Base-by-base conservation (phyloP, 2,888 invertebrate genomes). In the Noctua fimbriata region DNA sequence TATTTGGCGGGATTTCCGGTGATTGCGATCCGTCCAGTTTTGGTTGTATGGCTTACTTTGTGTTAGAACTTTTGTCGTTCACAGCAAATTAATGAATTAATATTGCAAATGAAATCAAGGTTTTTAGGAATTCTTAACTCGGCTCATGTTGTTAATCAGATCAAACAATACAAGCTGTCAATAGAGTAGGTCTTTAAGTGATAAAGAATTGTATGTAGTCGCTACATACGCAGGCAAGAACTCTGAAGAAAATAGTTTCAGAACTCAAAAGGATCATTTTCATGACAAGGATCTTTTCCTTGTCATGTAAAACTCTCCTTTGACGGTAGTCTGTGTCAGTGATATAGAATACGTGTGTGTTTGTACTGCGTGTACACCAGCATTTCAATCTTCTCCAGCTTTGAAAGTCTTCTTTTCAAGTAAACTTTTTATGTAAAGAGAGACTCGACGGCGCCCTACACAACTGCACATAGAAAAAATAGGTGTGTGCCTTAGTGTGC, bases 401-500 rank as follows among this genome's bases (percentile, higher is more conserved):
- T 87, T 94, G 93, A 95, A 94, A 93, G 93, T 92, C 90, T 92
- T 92, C 93, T 92, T 95, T 95, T 95, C 93, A 94, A 91, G 93
- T 91, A 93, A 94, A 93, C 89, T 92, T 92, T 93, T 91, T 93
- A 92, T 94, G 92, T 94, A 93, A 93, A 92, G 92, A 93, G 91
- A 94, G 94, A 92, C 93, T 92, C 89, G 89, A 90, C 92, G 93
- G 92, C 93, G 94, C 92, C 93, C 93, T 93, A 93, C 92, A 93
- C 93, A 93, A 92, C 92, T 93, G 92, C 91, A 92, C 92, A 93
- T 94, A 92, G 92, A 93, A 94, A 94, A 94, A 95, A 95, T 95
- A 95, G 94, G 94, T 94, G 94, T 94, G 92, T 92, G 93, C 89
- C 87, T 90, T 90, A 93, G 96, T 96, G 95, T 96, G 96, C 94